Conservation (phyloP, 2,113 vertebrate species). For the Todiramphus chloris region DNA sequence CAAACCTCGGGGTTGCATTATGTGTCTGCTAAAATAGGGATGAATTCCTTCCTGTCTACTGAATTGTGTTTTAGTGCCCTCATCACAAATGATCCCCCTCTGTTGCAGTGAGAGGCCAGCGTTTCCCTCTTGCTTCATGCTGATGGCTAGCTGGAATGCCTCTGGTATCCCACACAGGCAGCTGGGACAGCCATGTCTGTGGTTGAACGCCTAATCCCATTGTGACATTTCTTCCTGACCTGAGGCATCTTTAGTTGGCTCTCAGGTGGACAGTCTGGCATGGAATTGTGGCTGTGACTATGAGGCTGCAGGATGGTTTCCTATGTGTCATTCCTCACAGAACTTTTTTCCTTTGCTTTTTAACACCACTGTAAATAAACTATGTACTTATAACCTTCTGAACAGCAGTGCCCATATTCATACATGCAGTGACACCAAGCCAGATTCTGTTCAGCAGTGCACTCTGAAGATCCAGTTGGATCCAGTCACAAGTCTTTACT, state of each 20-base stretch:
- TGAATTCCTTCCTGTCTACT: not conserved
- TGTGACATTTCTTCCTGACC: rapidly evolving
- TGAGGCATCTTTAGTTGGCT: not conserved
- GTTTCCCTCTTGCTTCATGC: not conserved
- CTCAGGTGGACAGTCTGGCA: not conserved
- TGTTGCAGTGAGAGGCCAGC: not conserved
- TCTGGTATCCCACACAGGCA: not conserved
- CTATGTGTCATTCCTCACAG: not conserved
- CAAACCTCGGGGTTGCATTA: not conserved
- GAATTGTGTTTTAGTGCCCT: not conserved
- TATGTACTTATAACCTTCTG: not conserved
- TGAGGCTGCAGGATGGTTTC: not conserved
- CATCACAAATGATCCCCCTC: no score
- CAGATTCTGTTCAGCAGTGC: not conserved
- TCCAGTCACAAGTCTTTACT: not conserved
- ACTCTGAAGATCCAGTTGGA: not conserved
- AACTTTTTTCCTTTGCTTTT: not conserved
- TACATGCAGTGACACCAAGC: not conserved
- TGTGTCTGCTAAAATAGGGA: not conserved
- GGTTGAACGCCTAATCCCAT: not conserved
- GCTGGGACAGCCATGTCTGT: not conserved
- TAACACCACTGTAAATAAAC: not conserved
- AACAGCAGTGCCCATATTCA: not conserved
- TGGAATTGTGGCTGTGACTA: not conserved
- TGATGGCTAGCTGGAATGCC: not conserved